Base-by-base conservation (phyloP, 1,140 invertebrate genomes). In the Drosophila rhopaloa region DNA sequence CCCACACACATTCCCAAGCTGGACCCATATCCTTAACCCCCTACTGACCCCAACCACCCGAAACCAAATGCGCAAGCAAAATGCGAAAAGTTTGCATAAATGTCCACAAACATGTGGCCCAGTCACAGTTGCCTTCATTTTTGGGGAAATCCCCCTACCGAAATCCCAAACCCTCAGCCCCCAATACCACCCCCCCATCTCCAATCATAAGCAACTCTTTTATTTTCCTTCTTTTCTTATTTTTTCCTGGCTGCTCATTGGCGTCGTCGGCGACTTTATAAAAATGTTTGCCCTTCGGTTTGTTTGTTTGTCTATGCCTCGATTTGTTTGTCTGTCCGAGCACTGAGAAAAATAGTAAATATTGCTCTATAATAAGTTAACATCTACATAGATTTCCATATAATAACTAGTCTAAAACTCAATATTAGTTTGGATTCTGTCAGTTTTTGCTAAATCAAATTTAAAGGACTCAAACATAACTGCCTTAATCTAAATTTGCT, bases 271-370 rank as follows among this genome's bases (percentile, higher is more conserved):
- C 80, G 80, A 88, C 84, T 89, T 83, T 89, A 89, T 89, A 89
- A 89, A 89, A 89, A 89, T 89, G 84, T 89, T 89, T 89, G 84
- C 65, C 74, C 61, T 86, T 81, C 79, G 70, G 76, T 81, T 79
- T 73, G 81, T 80, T 86, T 84, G 82, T 81, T 78, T 79, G 76
- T 89, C 58, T 82, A 63, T 82, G 59, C 56, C 55, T 75, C 68
- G 61, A 68, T 86, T 75, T 79, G 74, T 81, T 72, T 68, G 60
- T 76, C 54, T 76, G 46, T 68, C 60, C 24, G 16, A 40, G 19
- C 55, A 62, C 27, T 59, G 37, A 24, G 13, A 43, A 19, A 62
- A 62, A 62, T 10, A 11, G 14, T 2, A 11, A 6, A 19, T 19
- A 19, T 19, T 16, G 16, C 16, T 16, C 0, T 16, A 16, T 16